These are phyloP conservation scores for Tetranychus urticae DNA, from an alignment of 1,140 invertebrate species.

Conservation along the genomic window DNA sequence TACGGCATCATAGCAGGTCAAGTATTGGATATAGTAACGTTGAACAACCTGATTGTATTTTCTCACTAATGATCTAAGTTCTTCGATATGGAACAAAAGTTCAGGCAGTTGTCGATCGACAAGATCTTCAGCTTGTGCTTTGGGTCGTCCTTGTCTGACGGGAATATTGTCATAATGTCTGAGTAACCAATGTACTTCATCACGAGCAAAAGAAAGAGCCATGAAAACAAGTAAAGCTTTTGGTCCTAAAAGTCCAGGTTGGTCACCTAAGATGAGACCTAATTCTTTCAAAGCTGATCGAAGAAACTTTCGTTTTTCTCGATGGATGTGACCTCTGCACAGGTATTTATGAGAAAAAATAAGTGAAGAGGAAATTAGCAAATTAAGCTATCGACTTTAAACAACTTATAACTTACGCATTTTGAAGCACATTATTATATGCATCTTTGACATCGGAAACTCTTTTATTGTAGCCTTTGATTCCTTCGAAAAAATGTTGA, in stretches of 20 bases:
- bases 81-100: conserved; percentile 91
- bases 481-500: conserved; percentile 70
- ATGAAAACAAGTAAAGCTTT: conserved; percentile 84
- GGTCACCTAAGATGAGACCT: conserved; percentile 81
- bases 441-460: conserved; percentile 84
- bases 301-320: conserved; percentile 86
- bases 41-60: conserved; percentile 94
- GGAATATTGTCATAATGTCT: conserved; percentile 88
- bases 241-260: conserved; percentile 85
- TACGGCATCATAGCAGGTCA: conserved; percentile 82
- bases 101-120: conserved; percentile 86
- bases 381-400: background rate
- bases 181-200: conserved; percentile 90
- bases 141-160: conserved; percentile 47
- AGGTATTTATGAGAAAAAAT: background rate
- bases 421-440: conserved; percentile 63
- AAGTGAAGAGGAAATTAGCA: background rate
- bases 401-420: conserved; percentile 31
- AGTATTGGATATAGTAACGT: conserved; percentile 88
- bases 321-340: conserved; percentile 46
- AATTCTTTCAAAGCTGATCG: conserved; percentile 84
- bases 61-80: conserved; percentile 66
- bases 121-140: conserved; percentile 48
- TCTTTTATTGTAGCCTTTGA: conserved; percentile 80
- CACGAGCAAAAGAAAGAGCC: conserved; percentile 73